Conservation (phyloP, 2,888 invertebrate species). For the Drosophila kuntzei region DNA sequence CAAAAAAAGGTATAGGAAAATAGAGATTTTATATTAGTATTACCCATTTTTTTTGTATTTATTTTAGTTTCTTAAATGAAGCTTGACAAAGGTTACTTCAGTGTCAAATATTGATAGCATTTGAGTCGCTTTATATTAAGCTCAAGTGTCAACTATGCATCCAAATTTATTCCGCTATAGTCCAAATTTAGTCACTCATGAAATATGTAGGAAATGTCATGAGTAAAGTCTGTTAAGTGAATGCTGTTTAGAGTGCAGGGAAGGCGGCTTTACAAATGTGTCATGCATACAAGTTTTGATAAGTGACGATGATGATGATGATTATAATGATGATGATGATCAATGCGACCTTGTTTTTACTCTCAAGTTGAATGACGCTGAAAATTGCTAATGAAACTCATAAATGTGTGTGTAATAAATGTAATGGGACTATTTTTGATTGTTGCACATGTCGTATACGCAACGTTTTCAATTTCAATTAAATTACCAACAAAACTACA, state of each 20-base stretch:
- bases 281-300: slow-evolving; percentile 16
- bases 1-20: no score
- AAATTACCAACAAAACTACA: neutral
- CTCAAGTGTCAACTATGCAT: slow-evolving; percentile 11
- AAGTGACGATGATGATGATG: slow-evolving; percentile 1
- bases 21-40: no score
- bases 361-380: slow-evolving; percentile 17
- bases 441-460: slow-evolving; percentile 17
- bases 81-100: slow-evolving; percentile 10
- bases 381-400: slow-evolving; percentile 34
- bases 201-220: slow-evolving; percentile 14
- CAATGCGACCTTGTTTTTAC: slow-evolving; percentile 32
- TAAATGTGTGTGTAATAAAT: slow-evolving; percentile 10
- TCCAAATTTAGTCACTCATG: slow-evolving; percentile 16
- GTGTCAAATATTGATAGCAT: slow-evolving; percentile 17
- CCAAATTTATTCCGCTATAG: no score
- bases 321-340: slow-evolving; percentile 21
- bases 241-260: slow-evolving; percentile 2
- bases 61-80: no score
- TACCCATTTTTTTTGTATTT: no score
- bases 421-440: slow-evolving; percentile 9
- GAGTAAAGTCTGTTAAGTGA: slow-evolving; percentile 18
- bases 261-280: slow-evolving; percentile 10
- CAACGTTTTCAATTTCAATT: slow-evolving; percentile 33
- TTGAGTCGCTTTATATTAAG: neutral